Evolutionary conservation across 1,140 invertebrate genomes (phyloP), one percentile per base, ranked within the genome.

Genomic region (Heliothis subflexa): DNA sequence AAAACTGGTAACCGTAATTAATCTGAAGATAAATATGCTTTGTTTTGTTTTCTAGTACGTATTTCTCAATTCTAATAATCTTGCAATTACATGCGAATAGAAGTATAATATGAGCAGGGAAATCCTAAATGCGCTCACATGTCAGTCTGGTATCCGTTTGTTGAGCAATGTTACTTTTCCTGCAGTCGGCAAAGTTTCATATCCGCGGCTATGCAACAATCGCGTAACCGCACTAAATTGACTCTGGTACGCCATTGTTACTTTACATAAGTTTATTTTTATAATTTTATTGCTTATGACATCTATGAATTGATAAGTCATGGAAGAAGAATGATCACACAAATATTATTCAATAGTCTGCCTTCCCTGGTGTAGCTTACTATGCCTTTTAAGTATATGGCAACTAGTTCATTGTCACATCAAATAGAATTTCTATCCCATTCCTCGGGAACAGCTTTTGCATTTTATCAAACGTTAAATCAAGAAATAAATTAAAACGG

Each of bases 91-190:
- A 62, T 62, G 7, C 0, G 14, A 33, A 7, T 62, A 13, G 13
- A n/a, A 40, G 33, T 68, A 49, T 68, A 25, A 28, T 68, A 49
- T 54, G 2, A 16, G 14, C 4, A 14, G 11, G 49, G 50, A 71
- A 54, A 71, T 54, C 49, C 14, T 54, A 16, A 18, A 50, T 33
- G 33, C 18, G 64, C 25, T 70, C 21, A 40, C 25, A 33, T 54
- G 68, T 68, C 25, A 16, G 25, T 55, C 10, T 71, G 14, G 9
- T 21, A n/a, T 33, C 25, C 25, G 50, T 55, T 18, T 14, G 11
- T 70, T 70, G 14, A 55, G 68, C 68, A 71, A 71, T 71, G 28
- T 18, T 71, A 40, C 21, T 28, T 71, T 71, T 71, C 50, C 68
- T 71, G 50, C 18, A 33, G 66, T 52, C 12, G 28, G 66, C 66